Percentiles rank a stretch among this genome's conserved stretches.
These are phyloP conservation scores for Platichthys stellatus DNA, from an alignment of 2,113 vertebrate genomes.

Conservation along the genomic window DNA sequence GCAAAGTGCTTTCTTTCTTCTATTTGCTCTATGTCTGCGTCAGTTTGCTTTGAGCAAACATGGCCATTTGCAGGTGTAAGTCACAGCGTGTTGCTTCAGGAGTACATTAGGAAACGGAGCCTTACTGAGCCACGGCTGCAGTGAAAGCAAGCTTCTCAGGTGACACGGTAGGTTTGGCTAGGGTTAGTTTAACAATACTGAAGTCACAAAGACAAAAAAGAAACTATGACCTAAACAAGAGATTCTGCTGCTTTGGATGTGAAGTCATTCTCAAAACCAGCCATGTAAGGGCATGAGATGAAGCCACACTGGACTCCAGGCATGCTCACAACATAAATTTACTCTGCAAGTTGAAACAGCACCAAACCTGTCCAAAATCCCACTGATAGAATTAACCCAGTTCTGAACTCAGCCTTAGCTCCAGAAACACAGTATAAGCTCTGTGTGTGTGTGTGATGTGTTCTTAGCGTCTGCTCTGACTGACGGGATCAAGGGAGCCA, in stretches of 20 bases:
- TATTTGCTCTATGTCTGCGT: conserved; percentile 34
- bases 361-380: conserved; percentile 18
- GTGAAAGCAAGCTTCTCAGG: conserved; percentile 36
- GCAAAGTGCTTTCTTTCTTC: neutral
- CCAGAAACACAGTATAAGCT: conserved; percentile 19
- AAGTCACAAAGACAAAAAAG: neutral
- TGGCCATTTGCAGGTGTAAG: conserved; percentile 9
- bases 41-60: conserved; percentile 51
- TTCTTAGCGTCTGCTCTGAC: conserved; percentile 29
- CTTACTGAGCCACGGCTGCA: neutral
- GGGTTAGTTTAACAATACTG: conserved; percentile 30
- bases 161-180: conserved; percentile 31
- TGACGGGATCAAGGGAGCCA: conserved; percentile 43
- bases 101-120: conserved; percentile 11
- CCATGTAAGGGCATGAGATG: conserved; percentile 59
- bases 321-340: conserved; percentile 34
- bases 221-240: too few relatives aligned
- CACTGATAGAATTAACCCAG: conserved; percentile 11
- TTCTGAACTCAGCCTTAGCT: conserved; percentile 17
- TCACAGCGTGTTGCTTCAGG: neutral
- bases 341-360: conserved; percentile 21
- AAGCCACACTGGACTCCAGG: conserved; percentile 10
- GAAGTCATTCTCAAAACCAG: conserved; percentile 56
- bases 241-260: conserved; percentile 39
- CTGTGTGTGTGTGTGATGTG: conserved; percentile 4